phyloP scores from a whole-genome alignment of 2,113 vertebrate genomes.

The Corydoras maculifer region DNA sequence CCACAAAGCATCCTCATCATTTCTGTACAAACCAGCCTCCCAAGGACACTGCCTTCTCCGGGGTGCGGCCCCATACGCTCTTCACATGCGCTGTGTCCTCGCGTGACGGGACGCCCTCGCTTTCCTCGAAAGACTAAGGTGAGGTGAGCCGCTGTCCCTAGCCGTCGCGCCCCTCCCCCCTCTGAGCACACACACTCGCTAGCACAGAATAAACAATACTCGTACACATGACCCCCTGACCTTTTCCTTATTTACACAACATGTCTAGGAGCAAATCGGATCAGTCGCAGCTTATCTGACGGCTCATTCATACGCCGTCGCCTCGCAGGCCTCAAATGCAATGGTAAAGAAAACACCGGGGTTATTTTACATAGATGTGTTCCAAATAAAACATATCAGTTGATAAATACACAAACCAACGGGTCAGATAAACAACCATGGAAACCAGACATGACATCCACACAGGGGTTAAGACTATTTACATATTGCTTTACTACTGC shows the following conservation, averaged over 20 bases:
- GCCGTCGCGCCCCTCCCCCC: background rate
- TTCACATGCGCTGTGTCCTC: background rate
- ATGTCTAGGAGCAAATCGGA: slow-evolving; percentile 3
- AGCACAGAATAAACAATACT: background rate
- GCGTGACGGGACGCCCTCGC: background rate
- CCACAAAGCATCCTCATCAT: background rate
- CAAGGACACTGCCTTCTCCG: no score
- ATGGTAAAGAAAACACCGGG: background rate
- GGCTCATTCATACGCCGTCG: background rate
- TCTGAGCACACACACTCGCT: background rate
- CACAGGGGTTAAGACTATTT: no score
- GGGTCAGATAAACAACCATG: no score
- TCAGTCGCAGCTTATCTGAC: background rate
- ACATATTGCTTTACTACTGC: no score
- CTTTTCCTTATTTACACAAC: slow-evolving; percentile 22
- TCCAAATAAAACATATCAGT: background rate
- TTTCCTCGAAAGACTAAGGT: background rate
- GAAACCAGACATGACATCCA: no score
- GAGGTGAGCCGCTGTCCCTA: slow-evolving; percentile 6
- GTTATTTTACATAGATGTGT: background rate
- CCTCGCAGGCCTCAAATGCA: background rate
- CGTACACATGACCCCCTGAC: slow-evolving; percentile 17
- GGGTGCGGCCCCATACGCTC: background rate
- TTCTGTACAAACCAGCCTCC: background rate
- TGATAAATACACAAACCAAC: no score